Conservation (phyloP, 2,888 invertebrate species). For the Euproctis similis region DNA sequence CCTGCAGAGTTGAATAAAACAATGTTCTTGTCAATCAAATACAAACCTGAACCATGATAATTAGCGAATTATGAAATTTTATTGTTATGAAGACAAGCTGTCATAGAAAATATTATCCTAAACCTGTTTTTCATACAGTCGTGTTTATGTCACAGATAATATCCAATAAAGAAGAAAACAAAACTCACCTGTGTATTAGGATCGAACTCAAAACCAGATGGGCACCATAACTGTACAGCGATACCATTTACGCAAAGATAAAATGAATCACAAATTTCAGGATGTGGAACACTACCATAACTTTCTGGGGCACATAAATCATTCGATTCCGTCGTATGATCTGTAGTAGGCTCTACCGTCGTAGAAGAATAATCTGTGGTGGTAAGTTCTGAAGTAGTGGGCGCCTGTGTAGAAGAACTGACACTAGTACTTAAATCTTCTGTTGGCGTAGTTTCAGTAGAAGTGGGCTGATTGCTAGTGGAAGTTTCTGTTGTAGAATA, state of each 20-base stretch:
- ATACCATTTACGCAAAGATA: conserved; percentile 25
- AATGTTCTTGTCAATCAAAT: too few relatives aligned
- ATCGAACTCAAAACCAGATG: conserved; percentile 26
- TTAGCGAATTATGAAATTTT: too few relatives aligned
- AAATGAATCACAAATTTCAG: conserved; percentile 4
- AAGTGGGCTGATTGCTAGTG: too few relatives aligned
- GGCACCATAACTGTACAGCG: conserved; percentile 20
- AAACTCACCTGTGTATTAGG: conserved; percentile 4
- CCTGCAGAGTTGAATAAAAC: too few relatives aligned
- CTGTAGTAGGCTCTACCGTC: conserved; percentile 1
- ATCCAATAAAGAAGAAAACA: too few relatives aligned
- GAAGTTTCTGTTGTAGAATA: neutral
- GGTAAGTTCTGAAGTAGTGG: conserved; percentile 3
- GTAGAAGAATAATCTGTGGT: conserved; percentile 1
- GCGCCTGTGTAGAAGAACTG: neutral
- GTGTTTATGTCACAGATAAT: too few relatives aligned
- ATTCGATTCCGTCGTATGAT: neutral
- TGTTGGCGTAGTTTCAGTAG: neutral
- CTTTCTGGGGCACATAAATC: neutral
- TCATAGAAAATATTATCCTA: too few relatives aligned
- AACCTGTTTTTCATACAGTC: too few relatives aligned
- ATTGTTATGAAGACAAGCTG: too few relatives aligned
- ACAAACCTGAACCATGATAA: too few relatives aligned
- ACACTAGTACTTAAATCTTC: neutral
- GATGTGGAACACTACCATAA: conserved; percentile 5